Conservation (phyloP, 2,797 vertebrate species). For the Podarcis lilfordi region DNA sequence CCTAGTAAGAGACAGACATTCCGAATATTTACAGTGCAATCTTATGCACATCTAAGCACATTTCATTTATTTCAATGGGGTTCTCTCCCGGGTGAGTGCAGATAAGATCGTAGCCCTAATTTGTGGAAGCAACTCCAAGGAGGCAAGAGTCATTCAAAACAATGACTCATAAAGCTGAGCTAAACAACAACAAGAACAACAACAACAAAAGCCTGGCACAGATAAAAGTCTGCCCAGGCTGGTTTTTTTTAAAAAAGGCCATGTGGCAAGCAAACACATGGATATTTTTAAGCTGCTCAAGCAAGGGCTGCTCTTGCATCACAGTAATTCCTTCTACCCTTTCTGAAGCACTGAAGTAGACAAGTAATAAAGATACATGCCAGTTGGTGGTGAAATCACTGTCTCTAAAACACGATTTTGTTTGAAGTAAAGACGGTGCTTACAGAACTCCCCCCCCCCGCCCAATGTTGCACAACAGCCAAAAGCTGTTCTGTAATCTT, state of each 20-base stretch:
- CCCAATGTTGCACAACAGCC: neutral
- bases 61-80: neutral
- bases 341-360: neutral
- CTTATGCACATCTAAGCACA: neutral
- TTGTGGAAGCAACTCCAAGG: neutral
- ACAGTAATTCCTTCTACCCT: neutral
- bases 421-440: neutral
- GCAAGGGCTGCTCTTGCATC: neutral
- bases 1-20: neutral
- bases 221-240: neutral
- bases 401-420: neutral
- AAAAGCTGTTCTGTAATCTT: neutral
- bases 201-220: neutral
- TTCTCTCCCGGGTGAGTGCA: neutral
- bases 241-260: neutral
- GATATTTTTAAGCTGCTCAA: neutral
- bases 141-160: neutral
- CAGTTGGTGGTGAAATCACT: neutral
- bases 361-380: neutral
- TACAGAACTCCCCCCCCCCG: neutral
- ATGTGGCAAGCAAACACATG: neutral
- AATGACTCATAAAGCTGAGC: neutral
- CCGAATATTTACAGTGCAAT: neutral
- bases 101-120: neutral
- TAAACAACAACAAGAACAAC: neutral